Evolutionary conservation across 1,140 invertebrate genomes (phyloP), one percentile per base, ranked within the genome.

Genomic region (Drosophila tropicalis): DNA sequence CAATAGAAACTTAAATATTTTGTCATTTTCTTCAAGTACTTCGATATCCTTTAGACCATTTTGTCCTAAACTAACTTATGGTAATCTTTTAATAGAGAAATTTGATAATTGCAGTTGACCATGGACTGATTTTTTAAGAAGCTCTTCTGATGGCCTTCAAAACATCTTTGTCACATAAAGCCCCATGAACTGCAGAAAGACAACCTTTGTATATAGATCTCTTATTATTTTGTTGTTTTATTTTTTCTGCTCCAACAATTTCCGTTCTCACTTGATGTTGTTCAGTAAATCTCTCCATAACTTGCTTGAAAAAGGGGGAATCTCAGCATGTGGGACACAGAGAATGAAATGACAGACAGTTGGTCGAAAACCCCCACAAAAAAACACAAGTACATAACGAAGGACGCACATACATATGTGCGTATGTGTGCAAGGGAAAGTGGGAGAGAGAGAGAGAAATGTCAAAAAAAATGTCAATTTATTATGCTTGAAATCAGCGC

Each of bases 381-480:
- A 29, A n/a, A 44, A 55, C 34, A 47, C 39, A 17, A 36, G 44
- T 34, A 32, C 40, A 55, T 19, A 15, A 36, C 40, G 51, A 54
- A 34, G 10, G 15, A 61, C 62, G 40, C 65, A 55, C 56, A 17
- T 44, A 44, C 15, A 44, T 44, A 41, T 1, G 12, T 15, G 7
- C 29, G 34, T 10, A 36, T 3, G 3, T 10, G 0, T 9, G 10
- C 34, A 10, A 25, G 22, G 3, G 22, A 4, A 25, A 3, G 22
- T 0, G 36, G 0, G 36, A 39, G 12, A 39, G 36, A 39, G 36
- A 22, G 44, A 64, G 67, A 72, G 68, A 67, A 63, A 75, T 69
- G 75, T 82, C 67, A 58, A 62, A 83, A 83, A 82, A 83, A 83
- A 83, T 25, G 80, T 83, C 80, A 83, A 83, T 83, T 83, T 83